Conservation (phyloP, 2,888 invertebrate genomes). For the Aplocera efformata region DNA sequence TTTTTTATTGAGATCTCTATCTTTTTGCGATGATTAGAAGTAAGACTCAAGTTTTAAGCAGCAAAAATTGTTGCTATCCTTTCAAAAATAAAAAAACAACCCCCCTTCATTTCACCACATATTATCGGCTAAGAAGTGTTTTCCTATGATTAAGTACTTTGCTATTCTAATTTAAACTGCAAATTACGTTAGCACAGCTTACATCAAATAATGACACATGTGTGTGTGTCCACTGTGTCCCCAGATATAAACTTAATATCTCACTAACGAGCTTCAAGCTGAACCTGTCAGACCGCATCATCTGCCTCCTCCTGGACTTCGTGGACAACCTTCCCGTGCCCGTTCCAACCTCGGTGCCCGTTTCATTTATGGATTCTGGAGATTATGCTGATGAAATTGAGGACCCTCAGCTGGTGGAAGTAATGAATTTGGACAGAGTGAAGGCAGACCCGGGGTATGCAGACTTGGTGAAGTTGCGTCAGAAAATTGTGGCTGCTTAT, state of each 20-base stretch:
- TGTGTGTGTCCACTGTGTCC: too few relatives aligned
- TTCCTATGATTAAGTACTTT: too few relatives aligned
- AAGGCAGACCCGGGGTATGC: conserved; percentile 60
- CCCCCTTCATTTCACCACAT: too few relatives aligned
- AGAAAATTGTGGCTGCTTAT: conserved; percentile 69
- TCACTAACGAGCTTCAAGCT: conserved; percentile 86
- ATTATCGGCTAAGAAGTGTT: too few relatives aligned
- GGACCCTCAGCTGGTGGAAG: conserved; percentile 50
- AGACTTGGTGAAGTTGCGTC: conserved; percentile 60
- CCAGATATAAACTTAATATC: conserved; percentile 88
- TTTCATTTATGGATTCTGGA: conserved; percentile 69
- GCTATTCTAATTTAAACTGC: too few relatives aligned
- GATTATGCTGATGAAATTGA: conserved; percentile 58
- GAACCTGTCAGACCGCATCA: conserved; percentile 87
- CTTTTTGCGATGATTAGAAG: too few relatives aligned
- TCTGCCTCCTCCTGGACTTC: conserved; percentile 84
- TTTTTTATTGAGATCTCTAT: too few relatives aligned
- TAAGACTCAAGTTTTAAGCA: too few relatives aligned
- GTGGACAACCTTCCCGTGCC: conserved; percentile 69
- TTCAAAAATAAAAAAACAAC: too few relatives aligned
- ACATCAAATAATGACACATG: too few relatives aligned
- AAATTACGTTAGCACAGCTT: too few relatives aligned
- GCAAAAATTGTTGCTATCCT: too few relatives aligned
- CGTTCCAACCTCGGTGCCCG: conserved; percentile 68
- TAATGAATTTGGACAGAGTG: conserved; percentile 53